These are phyloP conservation scores for Anthopleura xanthogrammica DNA, from an alignment of 92 coral and sea anemone species.

Conservation along the genomic window DNA sequence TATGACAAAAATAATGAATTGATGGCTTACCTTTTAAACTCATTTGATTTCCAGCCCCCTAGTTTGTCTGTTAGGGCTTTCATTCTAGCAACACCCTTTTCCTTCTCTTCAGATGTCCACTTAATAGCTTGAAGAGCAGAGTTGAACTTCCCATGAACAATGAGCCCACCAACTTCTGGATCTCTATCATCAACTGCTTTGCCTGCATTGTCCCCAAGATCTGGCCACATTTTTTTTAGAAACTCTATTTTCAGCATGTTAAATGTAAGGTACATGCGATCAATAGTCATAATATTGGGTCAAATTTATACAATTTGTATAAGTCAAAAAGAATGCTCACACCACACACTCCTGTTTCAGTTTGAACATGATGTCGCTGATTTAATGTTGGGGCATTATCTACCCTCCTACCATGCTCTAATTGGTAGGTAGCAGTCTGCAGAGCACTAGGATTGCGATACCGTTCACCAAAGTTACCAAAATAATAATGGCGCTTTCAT, in stretches of 20 bases:
- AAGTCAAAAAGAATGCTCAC: constrained; percentile 53
- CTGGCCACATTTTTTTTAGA: constrained; percentile 59
- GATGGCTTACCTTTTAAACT: constrained; percentile 42
- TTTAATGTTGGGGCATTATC: constrained; percentile 47
- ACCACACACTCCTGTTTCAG: constrained; percentile 59
- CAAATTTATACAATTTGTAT: constrained; percentile 51
- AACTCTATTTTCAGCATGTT: constrained; percentile 60
- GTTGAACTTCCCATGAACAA: constrained; percentile 29
- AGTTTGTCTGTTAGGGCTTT: constrained; percentile 51
- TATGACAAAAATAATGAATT: too few relatives aligned
- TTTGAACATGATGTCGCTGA: constrained; percentile 41
- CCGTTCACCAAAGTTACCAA: constrained; percentile 40
- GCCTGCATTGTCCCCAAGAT: constrained; percentile 22
- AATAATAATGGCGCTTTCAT: constrained; percentile 36
- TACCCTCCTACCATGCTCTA: constrained; percentile 33
- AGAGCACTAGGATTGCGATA: constrained; percentile 33
- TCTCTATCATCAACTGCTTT: constrained; percentile 44
- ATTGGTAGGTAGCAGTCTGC: constrained; percentile 42
- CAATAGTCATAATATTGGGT: constrained; percentile 60
- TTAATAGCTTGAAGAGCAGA: constrained; percentile 25
- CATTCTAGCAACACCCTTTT: constrained; percentile 51
- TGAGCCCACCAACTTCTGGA: constrained; percentile 53
- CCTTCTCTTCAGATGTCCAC: constrained; percentile 53
- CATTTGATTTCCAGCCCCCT: constrained; percentile 63
- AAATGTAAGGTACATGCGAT: constrained; percentile 61